Percentiles rank a stretch among this genome's conserved stretches.
phyloP scores from a whole-genome alignment of 2,113 vertebrate genomes.

The Podarcis muralis region DNA sequence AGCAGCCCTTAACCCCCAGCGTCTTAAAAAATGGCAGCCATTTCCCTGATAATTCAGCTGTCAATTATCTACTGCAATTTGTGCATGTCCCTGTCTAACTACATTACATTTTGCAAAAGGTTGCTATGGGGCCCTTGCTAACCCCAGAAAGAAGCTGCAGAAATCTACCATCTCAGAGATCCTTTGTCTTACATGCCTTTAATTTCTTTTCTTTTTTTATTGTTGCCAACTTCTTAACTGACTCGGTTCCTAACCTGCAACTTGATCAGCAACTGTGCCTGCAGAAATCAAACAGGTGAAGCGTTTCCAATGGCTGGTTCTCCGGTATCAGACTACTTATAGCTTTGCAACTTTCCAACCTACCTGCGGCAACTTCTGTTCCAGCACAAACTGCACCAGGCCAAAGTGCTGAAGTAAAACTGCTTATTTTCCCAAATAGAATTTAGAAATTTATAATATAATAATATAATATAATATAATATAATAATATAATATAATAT shows the following conservation, averaged over 20 bases:
- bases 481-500: conserved; percentile 33
- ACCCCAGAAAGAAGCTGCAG: conserved; percentile 47
- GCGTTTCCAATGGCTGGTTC: not conserved
- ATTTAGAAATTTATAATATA: conserved; percentile 59
- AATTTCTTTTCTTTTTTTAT: not conserved
- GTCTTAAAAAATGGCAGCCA: conserved; percentile 60
- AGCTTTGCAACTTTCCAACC: not conserved
- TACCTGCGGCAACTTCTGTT: not conserved
- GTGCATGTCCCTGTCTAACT: conserved; percentile 48
- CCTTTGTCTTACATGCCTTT: not conserved
- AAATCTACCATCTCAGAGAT: conserved; percentile 63
- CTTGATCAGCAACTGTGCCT: not conserved
- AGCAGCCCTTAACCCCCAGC: conserved; percentile 53
- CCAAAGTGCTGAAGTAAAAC: not conserved
- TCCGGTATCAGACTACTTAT: not conserved
- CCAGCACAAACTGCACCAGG: not conserved
- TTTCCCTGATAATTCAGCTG: conserved; percentile 67
- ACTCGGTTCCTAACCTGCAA: not conserved
- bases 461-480: conserved; percentile 45
- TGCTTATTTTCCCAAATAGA: conserved; percentile 35
- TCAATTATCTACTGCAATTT: conserved; percentile 65
- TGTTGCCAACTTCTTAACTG: not conserved
- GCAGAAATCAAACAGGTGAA: not conserved
- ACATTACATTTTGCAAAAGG: conserved; percentile 11
- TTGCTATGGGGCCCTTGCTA: not conserved